Evolutionary conservation across 2,113 vertebrate species (phyloP), one percentile per base, ranked within the genome.

Genomic region (Peromyscus leucopus): DNA sequence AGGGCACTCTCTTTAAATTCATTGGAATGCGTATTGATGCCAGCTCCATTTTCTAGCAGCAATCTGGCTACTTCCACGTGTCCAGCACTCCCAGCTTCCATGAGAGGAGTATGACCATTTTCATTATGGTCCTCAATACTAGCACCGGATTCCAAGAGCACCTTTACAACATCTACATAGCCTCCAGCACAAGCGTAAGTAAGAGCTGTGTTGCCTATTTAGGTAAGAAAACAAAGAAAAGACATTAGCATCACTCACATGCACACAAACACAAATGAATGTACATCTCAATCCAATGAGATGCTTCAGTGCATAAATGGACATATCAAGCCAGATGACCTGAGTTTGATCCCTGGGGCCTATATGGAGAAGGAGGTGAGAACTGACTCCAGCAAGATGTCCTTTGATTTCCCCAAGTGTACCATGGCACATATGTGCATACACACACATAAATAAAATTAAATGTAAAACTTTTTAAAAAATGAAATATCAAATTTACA

Each of bases 41-140:
- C 99, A 1, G 99, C 99, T 33, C 99, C 99, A 4, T 99, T 99
- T 93, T 99, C 99, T 96, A 99, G 97, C 82, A 99, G 99, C 96
- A 99, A 99, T 93, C 99, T 98, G 97, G 99, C 99, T 95, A 99
- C 99, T 59, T 99, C 99, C 93, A 99, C 99, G 0, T 99, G 99
- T 72, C 99, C 99, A 0, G 99, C 99, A 72, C 99, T 99, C 80
- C 99, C 99, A 0, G 99, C 99, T 96, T 99, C 99, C 99, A 99
- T 99, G 57, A 99, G 99, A 86, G 99, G 99, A 24, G 99, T 99
- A 98, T 99, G 99, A 76, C 99, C 99, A 24, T 99, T 99, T 98
- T 99, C 99, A 9, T 99, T 99, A 98, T 99, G 99, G 99, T 99
- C 99, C 98, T 99, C 99, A 4, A 99, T 99, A 98, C 99, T 99